Evolutionary conservation across 2,888 invertebrate species (phyloP).

Genomic region (Drosophila birchii): DNA sequence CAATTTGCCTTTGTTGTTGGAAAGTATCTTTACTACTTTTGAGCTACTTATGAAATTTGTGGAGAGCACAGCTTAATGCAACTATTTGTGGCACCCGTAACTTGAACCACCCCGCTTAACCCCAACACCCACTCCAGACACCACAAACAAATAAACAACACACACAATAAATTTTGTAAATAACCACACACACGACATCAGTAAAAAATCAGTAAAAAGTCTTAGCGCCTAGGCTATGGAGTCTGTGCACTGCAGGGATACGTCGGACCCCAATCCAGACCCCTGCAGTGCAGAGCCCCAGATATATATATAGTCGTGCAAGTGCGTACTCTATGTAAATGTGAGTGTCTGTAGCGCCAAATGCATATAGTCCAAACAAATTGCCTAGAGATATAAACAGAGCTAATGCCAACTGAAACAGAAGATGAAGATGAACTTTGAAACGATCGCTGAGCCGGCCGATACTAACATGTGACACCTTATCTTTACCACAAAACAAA

Average conservation of each 20-base stretch:
- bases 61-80: constrained; percentile 55
- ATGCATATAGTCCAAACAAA: constrained; percentile 53
- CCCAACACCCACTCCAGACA: constrained; percentile 33
- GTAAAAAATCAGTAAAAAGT: constrained; percentile 69
- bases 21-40: constrained; percentile 23
- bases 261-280: not conserved
- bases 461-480: constrained; percentile 35
- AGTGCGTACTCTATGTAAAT: constrained; percentile 50
- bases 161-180: constrained; percentile 57
- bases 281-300: constrained; percentile 25
- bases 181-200: constrained; percentile 53
- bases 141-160: constrained; percentile 37
- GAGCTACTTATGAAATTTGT: constrained; percentile 25
- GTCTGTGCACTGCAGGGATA: constrained; percentile 27
- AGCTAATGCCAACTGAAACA: constrained; percentile 48
- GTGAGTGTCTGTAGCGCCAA: constrained; percentile 53
- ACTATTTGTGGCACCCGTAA: constrained; percentile 42
- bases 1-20: constrained; percentile 24
- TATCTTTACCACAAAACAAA: constrained; percentile 43
- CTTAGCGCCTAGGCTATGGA: constrained; percentile 45
- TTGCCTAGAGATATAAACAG: constrained; percentile 56
- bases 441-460: constrained; percentile 14
- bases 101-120: constrained; percentile 34
- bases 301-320: constrained; percentile 27
- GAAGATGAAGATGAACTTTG: constrained; percentile 19